Evolutionary conservation across 2,888 invertebrate genomes (phyloP).

Genomic region (Drosophila heteroneura): DNA sequence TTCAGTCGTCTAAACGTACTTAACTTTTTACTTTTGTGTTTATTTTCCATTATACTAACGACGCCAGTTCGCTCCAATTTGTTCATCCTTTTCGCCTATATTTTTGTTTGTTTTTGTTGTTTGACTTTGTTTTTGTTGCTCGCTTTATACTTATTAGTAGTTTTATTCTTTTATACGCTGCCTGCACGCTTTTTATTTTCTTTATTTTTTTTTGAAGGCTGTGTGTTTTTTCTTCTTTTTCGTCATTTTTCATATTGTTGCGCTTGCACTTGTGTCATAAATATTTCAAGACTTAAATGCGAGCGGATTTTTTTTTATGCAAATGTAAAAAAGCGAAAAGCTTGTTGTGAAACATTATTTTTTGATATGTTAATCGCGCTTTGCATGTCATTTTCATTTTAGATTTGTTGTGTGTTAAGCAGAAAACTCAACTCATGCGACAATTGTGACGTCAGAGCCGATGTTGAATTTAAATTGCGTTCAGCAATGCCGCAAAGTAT

Average conservation of each 20-base stretch:
- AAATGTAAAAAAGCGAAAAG: conserved; percentile 55
- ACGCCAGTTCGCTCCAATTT: conserved; percentile 51
- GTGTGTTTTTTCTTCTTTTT: not conserved
- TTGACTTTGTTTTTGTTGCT: conserved; percentile 25
- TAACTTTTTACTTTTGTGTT: not conserved
- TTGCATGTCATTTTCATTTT: conserved; percentile 80
- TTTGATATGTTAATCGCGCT: conserved; percentile 77
- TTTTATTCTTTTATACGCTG: conserved; percentile 65
- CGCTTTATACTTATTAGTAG: conserved; percentile 68
- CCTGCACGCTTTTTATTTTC: conserved; percentile 60
- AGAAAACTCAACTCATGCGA: conserved; percentile 23
- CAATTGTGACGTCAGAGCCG: conserved; percentile 13
- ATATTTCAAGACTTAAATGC: conserved; percentile 66
- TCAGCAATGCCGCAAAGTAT: conserved; percentile 53
- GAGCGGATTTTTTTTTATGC: conserved; percentile 40
- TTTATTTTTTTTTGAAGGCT: conserved; percentile 24
- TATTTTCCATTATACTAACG: conserved; percentile 43
- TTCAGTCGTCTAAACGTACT: accelerated
- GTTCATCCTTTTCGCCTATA: conserved; percentile 9
- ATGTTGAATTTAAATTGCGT: conserved; percentile 55
- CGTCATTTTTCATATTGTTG: conserved; percentile 21
- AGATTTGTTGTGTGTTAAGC: conserved; percentile 71
- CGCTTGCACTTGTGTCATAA: conserved; percentile 68
- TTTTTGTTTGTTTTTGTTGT: conserved; percentile 6
- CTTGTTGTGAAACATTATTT: conserved; percentile 68